Percentiles rank a stretch among this genome's conserved stretches.
Evolutionary conservation across 2,888 invertebrate genomes (phyloP).

Genomic region (Anaspis maculata): DNA sequence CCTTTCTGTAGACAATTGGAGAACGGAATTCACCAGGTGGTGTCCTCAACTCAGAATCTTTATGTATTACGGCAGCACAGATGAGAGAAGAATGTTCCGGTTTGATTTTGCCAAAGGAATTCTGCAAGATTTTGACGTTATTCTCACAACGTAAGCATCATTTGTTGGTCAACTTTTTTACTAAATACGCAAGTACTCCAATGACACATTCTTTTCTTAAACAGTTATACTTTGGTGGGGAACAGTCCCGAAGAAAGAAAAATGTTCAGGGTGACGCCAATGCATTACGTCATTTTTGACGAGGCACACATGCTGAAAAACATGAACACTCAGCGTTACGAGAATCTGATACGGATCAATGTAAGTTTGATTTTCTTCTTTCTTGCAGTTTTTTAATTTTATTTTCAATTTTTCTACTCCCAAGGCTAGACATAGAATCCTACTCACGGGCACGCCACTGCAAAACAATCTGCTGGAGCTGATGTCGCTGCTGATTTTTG

Average conservation of each 20-base stretch:
- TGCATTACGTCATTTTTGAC: constrained; percentile 92
- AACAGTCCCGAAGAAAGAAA: constrained; percentile 85
- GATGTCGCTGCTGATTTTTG: constrained; percentile 91
- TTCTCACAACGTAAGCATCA: constrained; percentile 85
- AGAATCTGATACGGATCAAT: constrained; percentile 76
- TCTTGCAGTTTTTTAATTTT: constrained; percentile 7
- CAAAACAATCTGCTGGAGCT: constrained; percentile 94
- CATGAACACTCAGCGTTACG: constrained; percentile 87
- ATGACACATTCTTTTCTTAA: constrained; percentile 15
- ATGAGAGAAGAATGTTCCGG: constrained; percentile 72
- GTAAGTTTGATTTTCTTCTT: constrained; percentile 28
- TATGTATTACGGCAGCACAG: constrained; percentile 82
- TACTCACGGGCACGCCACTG: constrained; percentile 91
- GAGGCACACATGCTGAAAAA: constrained; percentile 98
- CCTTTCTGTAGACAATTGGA: constrained; percentile 89
- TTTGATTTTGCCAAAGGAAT: constrained; percentile 66
- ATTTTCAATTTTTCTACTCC: constrained; percentile 5
- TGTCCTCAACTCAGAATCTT: constrained; percentile 71
- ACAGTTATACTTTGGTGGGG: constrained; percentile 67
- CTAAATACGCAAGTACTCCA: constrained; percentile 1
- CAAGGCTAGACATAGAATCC: constrained; percentile 77
- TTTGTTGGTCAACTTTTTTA: constrained; percentile 1
- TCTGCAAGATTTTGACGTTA: constrained; percentile 67
- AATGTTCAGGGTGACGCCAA: constrained; percentile 78
- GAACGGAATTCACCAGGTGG: constrained; percentile 68